These are phyloP conservation scores for Scaptomyza hsui DNA, from an alignment of 1,140 invertebrate species.

Conservation along the genomic window DNA sequence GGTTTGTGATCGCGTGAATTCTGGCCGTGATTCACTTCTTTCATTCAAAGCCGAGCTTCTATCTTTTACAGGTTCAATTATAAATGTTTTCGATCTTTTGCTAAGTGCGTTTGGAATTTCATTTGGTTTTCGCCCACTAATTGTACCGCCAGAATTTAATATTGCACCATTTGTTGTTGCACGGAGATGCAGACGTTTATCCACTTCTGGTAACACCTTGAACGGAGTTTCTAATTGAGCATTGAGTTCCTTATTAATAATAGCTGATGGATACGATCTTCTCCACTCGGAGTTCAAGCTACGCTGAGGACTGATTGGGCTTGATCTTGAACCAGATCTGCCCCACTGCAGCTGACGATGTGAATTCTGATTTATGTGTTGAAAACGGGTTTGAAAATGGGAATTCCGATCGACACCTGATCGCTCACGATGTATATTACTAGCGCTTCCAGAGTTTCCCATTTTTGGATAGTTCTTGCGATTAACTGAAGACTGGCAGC, in stretches of 20 bases:
- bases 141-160: constrained; percentile 90
- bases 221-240: constrained; percentile 48
- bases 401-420: constrained; percentile 26
- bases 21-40: constrained; percentile 5
- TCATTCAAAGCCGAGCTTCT: background rate
- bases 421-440: constrained; percentile 38
- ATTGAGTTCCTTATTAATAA: constrained; percentile 15
- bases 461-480: constrained; percentile 14
- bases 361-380: constrained; percentile 28
- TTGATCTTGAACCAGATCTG: constrained; percentile 23
- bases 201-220: constrained; percentile 88
- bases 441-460: constrained; percentile 56
- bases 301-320: constrained; percentile 14
- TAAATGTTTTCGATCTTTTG: constrained; percentile 46
- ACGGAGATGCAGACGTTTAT: constrained; percentile 87
- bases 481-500: background rate
- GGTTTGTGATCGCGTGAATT: constrained; percentile 57
- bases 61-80: constrained; percentile 21
- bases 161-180: constrained; percentile 92
- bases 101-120: constrained; percentile 23
- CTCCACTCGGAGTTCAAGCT: constrained; percentile 34
- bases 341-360: constrained; percentile 23
- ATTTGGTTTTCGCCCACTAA: constrained; percentile 86
- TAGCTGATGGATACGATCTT: constrained; percentile 34
- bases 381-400: constrained; percentile 61